These are phyloP conservation scores for Astropecten irregularis DNA, from an alignment of 53 echinoderm and acorn worm species.

Conservation along the genomic window DNA sequence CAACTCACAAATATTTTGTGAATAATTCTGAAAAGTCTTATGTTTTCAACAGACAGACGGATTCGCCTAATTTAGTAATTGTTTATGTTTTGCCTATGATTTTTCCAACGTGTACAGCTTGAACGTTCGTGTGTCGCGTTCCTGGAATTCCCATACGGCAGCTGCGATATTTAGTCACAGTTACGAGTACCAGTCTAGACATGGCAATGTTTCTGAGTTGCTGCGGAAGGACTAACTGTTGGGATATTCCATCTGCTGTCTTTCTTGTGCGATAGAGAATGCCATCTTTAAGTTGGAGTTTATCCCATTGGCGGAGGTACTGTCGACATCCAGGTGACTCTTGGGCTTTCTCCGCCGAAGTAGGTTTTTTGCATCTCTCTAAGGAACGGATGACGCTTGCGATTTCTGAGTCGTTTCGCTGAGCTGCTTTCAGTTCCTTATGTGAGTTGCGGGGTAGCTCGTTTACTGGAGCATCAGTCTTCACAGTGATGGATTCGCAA, in stretches of 20 bases:
- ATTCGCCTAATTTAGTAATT: no score
- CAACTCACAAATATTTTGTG: no score
- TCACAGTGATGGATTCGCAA: no score
- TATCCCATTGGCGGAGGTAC: slow-evolving; percentile 6
- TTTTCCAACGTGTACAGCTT: no score
- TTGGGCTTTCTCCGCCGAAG: not conserved
- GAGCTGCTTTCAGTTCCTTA: not conserved
- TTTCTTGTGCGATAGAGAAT: not conserved
- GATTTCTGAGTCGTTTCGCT: slow-evolving; percentile 6
- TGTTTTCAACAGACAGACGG: no score
- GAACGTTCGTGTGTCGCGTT: no score
- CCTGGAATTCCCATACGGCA: no score
- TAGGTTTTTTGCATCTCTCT: not conserved
- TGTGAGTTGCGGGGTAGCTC: not conserved
- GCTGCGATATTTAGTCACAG: no score
- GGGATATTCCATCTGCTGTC: not conserved
- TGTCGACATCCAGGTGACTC: not conserved
- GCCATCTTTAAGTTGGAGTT: not conserved
- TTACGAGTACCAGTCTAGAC: not conserved
- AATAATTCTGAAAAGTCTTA: no score
- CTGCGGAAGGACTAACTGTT: slow-evolving; percentile 24
- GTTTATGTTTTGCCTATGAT: no score
- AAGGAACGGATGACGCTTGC: not conserved
- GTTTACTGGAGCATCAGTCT: no score
- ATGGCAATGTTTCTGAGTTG: not conserved